Conservation (phyloP, 1,140 invertebrate genomes). For the Leptopilina clavipes region DNA sequence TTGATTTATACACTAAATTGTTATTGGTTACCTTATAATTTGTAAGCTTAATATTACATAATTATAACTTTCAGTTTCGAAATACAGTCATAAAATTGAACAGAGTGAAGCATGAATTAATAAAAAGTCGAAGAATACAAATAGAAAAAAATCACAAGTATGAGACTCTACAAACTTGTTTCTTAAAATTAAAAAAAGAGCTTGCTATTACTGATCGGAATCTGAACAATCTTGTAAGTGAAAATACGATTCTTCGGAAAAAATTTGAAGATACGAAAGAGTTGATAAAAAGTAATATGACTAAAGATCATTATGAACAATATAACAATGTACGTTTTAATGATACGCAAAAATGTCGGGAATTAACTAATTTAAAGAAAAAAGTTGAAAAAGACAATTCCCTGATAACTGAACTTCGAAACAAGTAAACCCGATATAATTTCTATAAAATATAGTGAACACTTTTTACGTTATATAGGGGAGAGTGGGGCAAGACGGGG, state of each 20-base stretch:
- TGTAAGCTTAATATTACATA: neutral
- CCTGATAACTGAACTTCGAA: slow-evolving; percentile 48
- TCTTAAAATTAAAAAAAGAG: slow-evolving; percentile 46
- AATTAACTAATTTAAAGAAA: slow-evolving; percentile 53
- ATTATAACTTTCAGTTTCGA: slow-evolving; percentile 41
- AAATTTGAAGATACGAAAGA: slow-evolving; percentile 53
- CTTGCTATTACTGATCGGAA: slow-evolving; percentile 47
- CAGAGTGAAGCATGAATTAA: slow-evolving; percentile 48
- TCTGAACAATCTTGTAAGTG: slow-evolving; percentile 49
- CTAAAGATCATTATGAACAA: slow-evolving; percentile 41
- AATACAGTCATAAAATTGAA: slow-evolving; percentile 36
- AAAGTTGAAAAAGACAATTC: slow-evolving; percentile 49
- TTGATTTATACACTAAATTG: too few species aligned
- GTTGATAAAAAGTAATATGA: slow-evolving; percentile 48
- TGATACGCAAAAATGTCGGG: slow-evolving; percentile 46
- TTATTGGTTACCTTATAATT: too few species aligned
- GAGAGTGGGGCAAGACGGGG: too few species aligned
- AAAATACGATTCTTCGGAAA: slow-evolving; percentile 47
- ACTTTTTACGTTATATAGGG: neutral
- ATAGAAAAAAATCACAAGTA: slow-evolving; percentile 46
- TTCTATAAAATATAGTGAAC: neutral
- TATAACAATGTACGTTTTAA: slow-evolving; percentile 38
- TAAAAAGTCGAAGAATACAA: slow-evolving; percentile 19
- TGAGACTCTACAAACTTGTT: slow-evolving; percentile 48
- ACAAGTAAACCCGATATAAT: slow-evolving; percentile 40